Base-by-base conservation (phyloP, 2,888 invertebrate species). In the Abrostola triplasia region DNA sequence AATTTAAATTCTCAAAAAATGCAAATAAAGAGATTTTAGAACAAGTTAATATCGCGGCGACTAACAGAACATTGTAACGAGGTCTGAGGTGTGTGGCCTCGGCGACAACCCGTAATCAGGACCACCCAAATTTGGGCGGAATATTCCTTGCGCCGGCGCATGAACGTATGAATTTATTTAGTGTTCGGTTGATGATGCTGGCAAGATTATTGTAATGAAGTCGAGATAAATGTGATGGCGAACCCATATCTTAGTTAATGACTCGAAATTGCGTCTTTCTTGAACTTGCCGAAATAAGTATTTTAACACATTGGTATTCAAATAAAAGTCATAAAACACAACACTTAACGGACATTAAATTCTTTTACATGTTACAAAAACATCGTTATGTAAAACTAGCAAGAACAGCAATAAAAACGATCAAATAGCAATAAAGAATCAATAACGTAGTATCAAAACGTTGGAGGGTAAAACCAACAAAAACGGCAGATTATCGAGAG, bases 51-150 rank as follows among this genome's bases (percentile, higher is more conserved):
- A 84, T 81, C 69, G 80, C 70, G 65, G 64, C 74, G 64, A 71
- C 69, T 63, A 77, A 81, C 80, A 79, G 76, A 84, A 82, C 84
- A 82, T 84, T 83, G 79, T 84, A 77, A 77, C 76, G 64, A 67
- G 59, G 66, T 68, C 61, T 73, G 71, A 84, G 84, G 85, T 84
- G 86, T 86, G 84, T 81, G 84, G 83, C 82, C 83, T 60, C 71
- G 54, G 65, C 73, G 77, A 77, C 68, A 75, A 72, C 75, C 74
- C 69, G 76, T 66, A 59, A 77, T 73, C 75, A 73, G 64, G 86
- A 85, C 85, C 85, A 86, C 87, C 87, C 86, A 85, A 82, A 81
- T 63, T 51, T 73, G 66, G 56, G 58, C 58, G 57, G 53, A 73
- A 63, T 69, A 67, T 52, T 65, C 52, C 54, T 60, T 65, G 36